These are phyloP conservation scores for Drosophila suzukii DNA, from an alignment of 1,140 invertebrate genomes.

Conservation along the genomic window DNA sequence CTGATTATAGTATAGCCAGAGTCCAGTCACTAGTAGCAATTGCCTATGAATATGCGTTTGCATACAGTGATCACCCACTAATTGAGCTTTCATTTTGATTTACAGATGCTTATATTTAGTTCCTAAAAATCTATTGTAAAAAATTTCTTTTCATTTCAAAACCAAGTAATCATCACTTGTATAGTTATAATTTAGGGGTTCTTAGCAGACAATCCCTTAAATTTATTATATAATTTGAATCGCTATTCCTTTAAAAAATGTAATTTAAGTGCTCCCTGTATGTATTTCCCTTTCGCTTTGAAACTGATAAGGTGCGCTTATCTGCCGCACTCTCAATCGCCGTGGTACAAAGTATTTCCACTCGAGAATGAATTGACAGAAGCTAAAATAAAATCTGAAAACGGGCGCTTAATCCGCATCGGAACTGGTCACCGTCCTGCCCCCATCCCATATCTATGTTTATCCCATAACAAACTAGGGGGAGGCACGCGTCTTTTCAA, in stretches of 20 bases:
- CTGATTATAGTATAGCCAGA: slow-evolving; percentile 58
- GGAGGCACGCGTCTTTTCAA: neutral
- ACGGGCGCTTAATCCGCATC: slow-evolving; percentile 26
- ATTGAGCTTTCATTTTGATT: neutral
- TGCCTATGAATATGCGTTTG: slow-evolving; percentile 5
- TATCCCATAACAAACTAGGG: neutral
- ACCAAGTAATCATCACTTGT: too few species aligned
- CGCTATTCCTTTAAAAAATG: neutral
- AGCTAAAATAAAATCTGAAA: slow-evolving; percentile 9
- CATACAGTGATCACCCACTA: slow-evolving; percentile 5
- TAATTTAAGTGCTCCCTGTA: slow-evolving; percentile 9
- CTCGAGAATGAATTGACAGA: slow-evolving; percentile 45
- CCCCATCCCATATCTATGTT: neutral
- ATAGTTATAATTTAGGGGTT: too few species aligned
- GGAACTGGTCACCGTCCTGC: slow-evolving; percentile 24
- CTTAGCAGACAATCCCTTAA: neutral
- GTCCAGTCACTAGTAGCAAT: slow-evolving; percentile 26
- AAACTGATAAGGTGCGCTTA: slow-evolving; percentile 53
- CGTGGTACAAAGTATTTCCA: slow-evolving; percentile 49
- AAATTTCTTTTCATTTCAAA: too few species aligned
- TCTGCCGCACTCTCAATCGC: slow-evolving; percentile 42
- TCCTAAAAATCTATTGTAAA: neutral
- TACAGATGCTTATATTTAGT: neutral
- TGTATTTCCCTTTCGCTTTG: slow-evolving; percentile 24
- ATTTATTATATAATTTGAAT: too few species aligned